Evolutionary conservation across 2,888 invertebrate genomes (phyloP), one percentile per base, ranked within the genome.

Genomic region (Agrochola lota): DNA sequence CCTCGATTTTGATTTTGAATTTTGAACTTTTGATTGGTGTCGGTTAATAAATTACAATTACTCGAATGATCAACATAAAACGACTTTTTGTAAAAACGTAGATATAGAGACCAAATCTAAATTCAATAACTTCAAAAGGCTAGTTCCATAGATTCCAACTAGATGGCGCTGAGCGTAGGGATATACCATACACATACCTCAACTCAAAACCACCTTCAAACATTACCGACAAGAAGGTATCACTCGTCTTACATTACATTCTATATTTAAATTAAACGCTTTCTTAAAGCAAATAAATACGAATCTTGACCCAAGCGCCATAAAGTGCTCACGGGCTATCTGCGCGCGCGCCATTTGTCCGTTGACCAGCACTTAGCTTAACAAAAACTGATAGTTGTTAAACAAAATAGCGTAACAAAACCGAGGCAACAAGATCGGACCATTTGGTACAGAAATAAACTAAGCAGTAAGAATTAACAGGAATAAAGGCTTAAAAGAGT

Each of bases 401-500:
- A 94, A 95, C 95, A 94, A 96, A 96, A 95, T 94, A 94, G 95
- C 91, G 90, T 92, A 95, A 95, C 94, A 95, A 95, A 94, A 94
- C 91, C 90, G 87, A 89, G 81, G 91, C 92, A 95, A 95, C 96
- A 95, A 95, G 96, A 95, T 93, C 95, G 93, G 93, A 91, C 95
- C 95, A 94, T 95, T 95, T 93, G 94, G 95, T 93, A 92, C 94
- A 94, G 94, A 95, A 95, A 96, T 96, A 96, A 96, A 96, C 96
- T 95, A 96, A 96, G 96, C 96, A 96, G 96, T 95, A 96, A 95
- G 96, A 96, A 96, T 96, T 95, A 96, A 96, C 96, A 95, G 94
- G 95, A 95, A 94, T 96, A 96, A 96, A 95, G 94, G 95, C 95
- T 96, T 96, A 94, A 95, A 96, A 96, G 96, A 95, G 96, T 96